Percentiles rank a stretch among this genome's conserved stretches.
Evolutionary conservation across 35 echinoderm and acorn worm genomes (phyloP).

Genomic region (Patiria miniata): DNA sequence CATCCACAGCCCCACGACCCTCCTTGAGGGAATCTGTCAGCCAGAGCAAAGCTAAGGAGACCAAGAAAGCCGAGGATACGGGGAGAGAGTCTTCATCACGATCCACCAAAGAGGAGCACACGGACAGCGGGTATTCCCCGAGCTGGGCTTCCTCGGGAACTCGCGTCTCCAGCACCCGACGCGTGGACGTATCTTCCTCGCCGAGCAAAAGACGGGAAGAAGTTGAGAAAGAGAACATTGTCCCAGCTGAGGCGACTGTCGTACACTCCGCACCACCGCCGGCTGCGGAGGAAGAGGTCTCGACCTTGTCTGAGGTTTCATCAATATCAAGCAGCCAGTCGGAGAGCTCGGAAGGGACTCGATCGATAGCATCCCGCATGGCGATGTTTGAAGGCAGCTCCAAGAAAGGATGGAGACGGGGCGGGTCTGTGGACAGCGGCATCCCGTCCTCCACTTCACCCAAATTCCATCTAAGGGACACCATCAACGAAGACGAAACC

Average conservation of each 20-base stretch:
- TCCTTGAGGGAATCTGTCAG: slow-evolving; percentile 8
- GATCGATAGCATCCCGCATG: slow-evolving; percentile 3
- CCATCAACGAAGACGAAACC: slow-evolving; percentile 31
- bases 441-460: neutral
- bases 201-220: neutral
- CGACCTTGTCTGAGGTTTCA: slow-evolving; percentile 11
- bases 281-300: neutral
- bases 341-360: neutral
- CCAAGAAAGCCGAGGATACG: neutral
- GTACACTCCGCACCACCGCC: neutral
- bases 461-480: slow-evolving; percentile 3
- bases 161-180: neutral
- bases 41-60: slow-evolving; percentile 28
- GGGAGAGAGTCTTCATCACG: neutral
- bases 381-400: slow-evolving; percentile 32
- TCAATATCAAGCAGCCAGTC: slow-evolving; percentile 33
- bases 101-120: neutral
- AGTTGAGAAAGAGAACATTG: neutral
- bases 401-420: neutral
- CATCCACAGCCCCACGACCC: slow-evolving; percentile 7
- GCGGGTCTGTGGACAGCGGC: slow-evolving; percentile 5
- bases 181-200: neutral
- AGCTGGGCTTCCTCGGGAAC: neutral
- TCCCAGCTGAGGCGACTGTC: neutral
- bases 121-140: neutral